A percentile compares a stretch with the other conserved stretches of the same genome.
phyloP scores from a whole-genome alignment of 1,140 invertebrate species.

The Archivesica marissinica region DNA sequence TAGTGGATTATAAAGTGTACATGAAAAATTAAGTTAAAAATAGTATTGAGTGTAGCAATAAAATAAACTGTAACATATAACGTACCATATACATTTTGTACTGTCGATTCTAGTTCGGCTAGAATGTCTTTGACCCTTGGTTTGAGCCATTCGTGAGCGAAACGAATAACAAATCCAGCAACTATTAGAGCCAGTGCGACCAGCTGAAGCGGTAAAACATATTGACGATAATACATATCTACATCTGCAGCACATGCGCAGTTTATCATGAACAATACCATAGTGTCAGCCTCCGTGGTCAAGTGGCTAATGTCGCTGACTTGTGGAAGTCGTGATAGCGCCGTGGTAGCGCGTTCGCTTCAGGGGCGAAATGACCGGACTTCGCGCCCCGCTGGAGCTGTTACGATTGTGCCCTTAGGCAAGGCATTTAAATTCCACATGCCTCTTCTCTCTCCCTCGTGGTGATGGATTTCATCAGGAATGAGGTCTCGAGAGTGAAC shows the following conservation, averaged over 20 bases:
- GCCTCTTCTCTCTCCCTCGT: not conserved
- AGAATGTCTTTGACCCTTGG: not conserved
- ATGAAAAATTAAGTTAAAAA: too few relatives aligned
- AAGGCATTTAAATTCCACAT: too few relatives aligned
- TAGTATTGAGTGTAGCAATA: too few relatives aligned
- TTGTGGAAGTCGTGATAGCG: too few relatives aligned
- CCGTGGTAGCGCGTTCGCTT: too few relatives aligned
- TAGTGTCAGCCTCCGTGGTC: not conserved
- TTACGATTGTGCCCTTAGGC: not conserved
- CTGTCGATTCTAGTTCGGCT: not conserved
- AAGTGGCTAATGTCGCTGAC: too few relatives aligned
- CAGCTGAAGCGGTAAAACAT: not conserved
- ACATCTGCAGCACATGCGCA: not conserved
- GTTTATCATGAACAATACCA: not conserved
- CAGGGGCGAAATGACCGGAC: not conserved
- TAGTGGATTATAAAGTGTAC: too few relatives aligned
- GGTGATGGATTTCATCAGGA: too few relatives aligned
- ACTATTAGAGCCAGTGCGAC: not conserved
- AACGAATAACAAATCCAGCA: not conserved
- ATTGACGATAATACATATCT: not conserved
- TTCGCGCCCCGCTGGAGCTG: not conserved
- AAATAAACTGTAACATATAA: too few relatives aligned
- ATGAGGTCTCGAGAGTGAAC: not conserved
- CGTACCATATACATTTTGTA: conserved; percentile 24
- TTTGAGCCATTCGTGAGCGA: not conserved